Base-by-base conservation (phyloP, 2,888 invertebrate genomes). In the Cyrtodaria siliqua region DNA sequence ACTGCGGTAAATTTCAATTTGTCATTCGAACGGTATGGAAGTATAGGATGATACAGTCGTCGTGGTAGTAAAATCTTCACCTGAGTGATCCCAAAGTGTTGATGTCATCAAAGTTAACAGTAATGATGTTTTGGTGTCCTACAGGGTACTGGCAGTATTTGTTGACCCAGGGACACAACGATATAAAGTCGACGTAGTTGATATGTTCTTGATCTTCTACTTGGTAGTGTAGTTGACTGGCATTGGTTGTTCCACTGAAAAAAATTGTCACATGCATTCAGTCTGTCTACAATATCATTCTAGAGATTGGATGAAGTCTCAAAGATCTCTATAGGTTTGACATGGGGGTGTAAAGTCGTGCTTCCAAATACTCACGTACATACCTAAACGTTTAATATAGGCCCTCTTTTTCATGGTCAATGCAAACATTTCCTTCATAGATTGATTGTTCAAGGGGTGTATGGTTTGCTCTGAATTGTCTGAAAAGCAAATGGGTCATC, bases 1-100 rank as follows among this genome's bases (percentile, higher is more conserved):
- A 79, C 92, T 93, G 1, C 93, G 69, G 87, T 81, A 82, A 93
- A 93, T 74, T 90, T 84, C 26, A 93, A 63, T 69, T 89, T 88
- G 0, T 79, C 79, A 42, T 88, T 82, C 40, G 85, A 80, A 59
- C 85, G 76, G 2, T 72, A 56, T 0, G 91, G 90, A n/a, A 91
- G 63, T 0, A 91, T 87, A 89, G 91, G 29, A 90, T 64, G 2
- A 89, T 88, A 91, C 6, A 90, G 59, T 1, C 66, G 33, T 38
- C 68, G 47, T 3, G 88, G 88, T 9, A 89, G 66, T 61, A 71
- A 49, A 8, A 75, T 47, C 26, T 64, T 63, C 24, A 71, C 61
- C 47, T 79, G 66, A 9, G 70, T 70, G 14, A 79, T 66, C 8
- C 73, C 78, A 26, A 79, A 74, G 33, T 79, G 16, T 60, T 27